These are phyloP conservation scores for Drosophila paranaensis DNA, from an alignment of 2,888 invertebrate species.

Conservation along the genomic window DNA sequence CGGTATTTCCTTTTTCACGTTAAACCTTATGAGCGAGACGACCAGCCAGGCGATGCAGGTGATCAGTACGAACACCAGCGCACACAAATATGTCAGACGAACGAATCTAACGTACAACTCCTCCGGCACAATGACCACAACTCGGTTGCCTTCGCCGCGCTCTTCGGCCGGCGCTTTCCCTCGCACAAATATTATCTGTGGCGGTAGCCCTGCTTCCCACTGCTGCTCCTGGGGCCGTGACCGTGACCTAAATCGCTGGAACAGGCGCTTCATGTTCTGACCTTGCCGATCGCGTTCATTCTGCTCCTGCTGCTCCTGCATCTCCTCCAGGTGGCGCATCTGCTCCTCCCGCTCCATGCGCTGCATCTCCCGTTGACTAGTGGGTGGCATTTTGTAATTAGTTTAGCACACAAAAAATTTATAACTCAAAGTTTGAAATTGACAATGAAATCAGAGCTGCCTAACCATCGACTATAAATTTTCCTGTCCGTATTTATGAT, in stretches of 20 bases:
- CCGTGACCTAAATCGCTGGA: neutral
- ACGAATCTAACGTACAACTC: neutral
- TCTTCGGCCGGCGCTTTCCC: neutral
- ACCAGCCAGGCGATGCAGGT: neutral
- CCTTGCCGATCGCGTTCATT: neutral
- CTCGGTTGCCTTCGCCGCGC: neutral
- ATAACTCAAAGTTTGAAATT: neutral
- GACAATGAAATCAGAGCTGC: slow-evolving; percentile 10
- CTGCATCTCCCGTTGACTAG: neutral
- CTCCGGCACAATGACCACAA: slow-evolving; percentile 10
- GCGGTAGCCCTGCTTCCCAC: slow-evolving; percentile 2
- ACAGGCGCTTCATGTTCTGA: neutral
- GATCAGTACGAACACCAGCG: slow-evolving; percentile 1
- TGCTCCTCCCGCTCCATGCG: neutral
- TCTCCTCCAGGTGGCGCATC: neutral
- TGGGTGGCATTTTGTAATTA: slow-evolving; percentile 15
- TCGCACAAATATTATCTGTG: neutral
- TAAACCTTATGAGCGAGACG: neutral
- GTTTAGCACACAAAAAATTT: slow-evolving; percentile 22
- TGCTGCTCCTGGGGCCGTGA: slow-evolving; percentile 1
- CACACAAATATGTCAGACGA: slow-evolving; percentile 3
- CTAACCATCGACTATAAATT: neutral
- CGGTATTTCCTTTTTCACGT: neutral
- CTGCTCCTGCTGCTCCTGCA: neutral
- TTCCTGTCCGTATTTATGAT: too few relatives aligned